A percentile compares a stretch with the other conserved stretches of the same genome.
phyloP scores from a whole-genome alignment of 1,140 invertebrate species.

The Hypothenemus hampei region DNA sequence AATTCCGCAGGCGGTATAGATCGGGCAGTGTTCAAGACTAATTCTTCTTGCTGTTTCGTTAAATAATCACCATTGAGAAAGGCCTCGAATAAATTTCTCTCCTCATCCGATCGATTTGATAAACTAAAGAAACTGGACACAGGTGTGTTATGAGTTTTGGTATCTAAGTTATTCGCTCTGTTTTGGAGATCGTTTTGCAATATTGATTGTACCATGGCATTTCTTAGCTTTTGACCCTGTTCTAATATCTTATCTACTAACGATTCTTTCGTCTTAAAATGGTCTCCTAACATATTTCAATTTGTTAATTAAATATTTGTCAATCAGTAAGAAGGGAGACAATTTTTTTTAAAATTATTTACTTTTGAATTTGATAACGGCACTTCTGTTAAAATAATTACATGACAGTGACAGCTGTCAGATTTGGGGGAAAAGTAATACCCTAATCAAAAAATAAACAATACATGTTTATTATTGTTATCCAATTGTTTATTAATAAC shows the following conservation, averaged over 20 bases:
- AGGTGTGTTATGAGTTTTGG: conserved; percentile 22
- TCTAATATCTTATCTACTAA: conserved; percentile 40
- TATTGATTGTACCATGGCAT: conserved; percentile 40
- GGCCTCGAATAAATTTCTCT: conserved; percentile 27
- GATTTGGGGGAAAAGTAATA: too few relatives aligned
- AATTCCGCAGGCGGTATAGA: conserved; percentile 39
- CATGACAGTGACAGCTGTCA: too few relatives aligned
- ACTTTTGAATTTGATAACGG: too few relatives aligned
- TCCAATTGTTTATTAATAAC: too few relatives aligned
- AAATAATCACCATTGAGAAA: conserved; percentile 40
- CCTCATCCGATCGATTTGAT: background rate
- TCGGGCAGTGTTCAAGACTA: conserved; percentile 41
- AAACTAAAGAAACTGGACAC: conserved; percentile 13
- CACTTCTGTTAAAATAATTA: too few relatives aligned
- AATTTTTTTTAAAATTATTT: too few relatives aligned
- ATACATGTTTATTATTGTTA: too few relatives aligned
- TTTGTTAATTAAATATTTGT: too few relatives aligned
- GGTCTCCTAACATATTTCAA: conserved; percentile 7
- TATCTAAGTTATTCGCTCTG: conserved; percentile 20
- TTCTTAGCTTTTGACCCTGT: conserved; percentile 39
- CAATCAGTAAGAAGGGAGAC: too few relatives aligned
- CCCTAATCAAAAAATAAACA: too few relatives aligned
- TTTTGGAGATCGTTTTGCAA: conserved; percentile 39
- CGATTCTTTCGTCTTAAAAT: conserved; percentile 6
- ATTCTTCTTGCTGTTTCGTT: conserved; percentile 36